These are phyloP conservation scores for Hesperia comma DNA, from an alignment of 2,888 invertebrate species.

Conservation along the genomic window DNA sequence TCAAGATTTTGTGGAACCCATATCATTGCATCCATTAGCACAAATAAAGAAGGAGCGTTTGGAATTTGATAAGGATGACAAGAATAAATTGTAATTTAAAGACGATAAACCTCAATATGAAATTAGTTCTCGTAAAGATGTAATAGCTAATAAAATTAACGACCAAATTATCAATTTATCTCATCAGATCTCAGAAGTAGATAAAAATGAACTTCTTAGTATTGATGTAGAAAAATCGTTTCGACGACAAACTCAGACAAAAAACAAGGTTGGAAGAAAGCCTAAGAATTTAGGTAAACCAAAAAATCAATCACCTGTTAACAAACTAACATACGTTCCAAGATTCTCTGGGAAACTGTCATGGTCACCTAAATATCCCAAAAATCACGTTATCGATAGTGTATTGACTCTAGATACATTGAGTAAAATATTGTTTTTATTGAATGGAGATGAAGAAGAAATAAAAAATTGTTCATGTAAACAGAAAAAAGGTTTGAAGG, in stretches of 20 bases:
- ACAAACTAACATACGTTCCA: not conserved
- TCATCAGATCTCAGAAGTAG: constrained; percentile 5
- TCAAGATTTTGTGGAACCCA: not conserved
- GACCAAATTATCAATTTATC: constrained; percentile 18
- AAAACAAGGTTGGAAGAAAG: not conserved
- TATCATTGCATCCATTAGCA: not conserved
- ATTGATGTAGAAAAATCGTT: constrained; percentile 1
- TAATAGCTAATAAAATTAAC: constrained; percentile 7
- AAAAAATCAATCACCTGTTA: not conserved
- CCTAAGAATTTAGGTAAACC: not conserved
- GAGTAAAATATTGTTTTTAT: constrained; percentile 63
- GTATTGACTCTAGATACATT: constrained; percentile 60
- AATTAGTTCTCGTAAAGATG: not conserved
- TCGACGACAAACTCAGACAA: not conserved
- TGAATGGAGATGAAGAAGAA: constrained; percentile 43
- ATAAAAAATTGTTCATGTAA: constrained; percentile 8
- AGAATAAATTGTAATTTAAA: not conserved
- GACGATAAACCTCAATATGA: not conserved
- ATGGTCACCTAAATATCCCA: constrained; percentile 17
- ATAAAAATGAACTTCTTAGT: not conserved
- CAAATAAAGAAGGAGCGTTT: not conserved
- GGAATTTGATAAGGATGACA: not conserved
- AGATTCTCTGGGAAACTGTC: constrained; percentile 20
- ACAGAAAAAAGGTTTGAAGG: not conserved
- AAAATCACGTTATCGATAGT: constrained; percentile 40